Evolutionary conservation across 2,797 vertebrate genomes (phyloP).

Genomic region (Atherinosoma microstoma): DNA sequence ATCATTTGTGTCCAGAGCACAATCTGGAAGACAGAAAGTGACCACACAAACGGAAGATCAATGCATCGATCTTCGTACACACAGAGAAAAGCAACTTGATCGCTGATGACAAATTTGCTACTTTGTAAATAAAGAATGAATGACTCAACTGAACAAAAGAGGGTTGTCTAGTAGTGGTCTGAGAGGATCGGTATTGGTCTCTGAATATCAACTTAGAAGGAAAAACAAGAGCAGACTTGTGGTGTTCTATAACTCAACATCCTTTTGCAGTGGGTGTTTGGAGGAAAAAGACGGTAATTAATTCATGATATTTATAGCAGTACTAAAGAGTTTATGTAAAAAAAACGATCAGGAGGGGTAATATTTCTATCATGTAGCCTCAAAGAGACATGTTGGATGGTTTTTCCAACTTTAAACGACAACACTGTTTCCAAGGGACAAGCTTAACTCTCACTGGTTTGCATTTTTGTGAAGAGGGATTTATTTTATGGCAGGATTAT

Average conservation of each 20-base stretch:
- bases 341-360: background rate
- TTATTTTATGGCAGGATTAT: background rate
- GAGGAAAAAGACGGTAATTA: background rate
- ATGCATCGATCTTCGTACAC: background rate
- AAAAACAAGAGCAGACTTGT: background rate
- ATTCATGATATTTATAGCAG: background rate
- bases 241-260: background rate
- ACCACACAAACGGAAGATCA: conserved; percentile 1
- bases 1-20: conserved; percentile 1
- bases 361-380: background rate
- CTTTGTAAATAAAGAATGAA: background rate
- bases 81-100: conserved; percentile 3
- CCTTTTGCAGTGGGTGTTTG: background rate
- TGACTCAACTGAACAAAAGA: background rate
- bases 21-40: background rate
- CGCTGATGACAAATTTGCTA: background rate
- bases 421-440: background rate
- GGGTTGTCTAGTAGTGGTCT: background rate
- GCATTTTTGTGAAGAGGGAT: background rate
- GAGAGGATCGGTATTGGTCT: background rate
- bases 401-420: background rate
- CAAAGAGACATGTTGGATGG: background rate
- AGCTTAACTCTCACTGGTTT: background rate
- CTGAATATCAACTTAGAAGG: background rate
- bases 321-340: background rate